phyloP scores from a whole-genome alignment of 2,888 invertebrate species.

The Phorcus lineatus region DNA sequence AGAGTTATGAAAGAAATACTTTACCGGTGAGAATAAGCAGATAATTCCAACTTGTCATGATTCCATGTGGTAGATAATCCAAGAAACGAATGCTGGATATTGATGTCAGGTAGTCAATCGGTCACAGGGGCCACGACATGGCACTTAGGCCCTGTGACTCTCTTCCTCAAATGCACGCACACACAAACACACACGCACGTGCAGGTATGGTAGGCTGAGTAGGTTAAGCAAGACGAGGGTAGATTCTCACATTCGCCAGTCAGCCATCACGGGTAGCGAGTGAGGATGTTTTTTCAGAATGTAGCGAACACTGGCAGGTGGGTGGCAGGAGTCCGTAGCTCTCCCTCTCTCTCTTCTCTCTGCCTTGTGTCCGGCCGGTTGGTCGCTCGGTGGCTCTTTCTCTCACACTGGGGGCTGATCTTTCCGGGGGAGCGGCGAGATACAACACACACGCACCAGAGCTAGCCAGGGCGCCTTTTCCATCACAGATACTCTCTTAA shows the following conservation, averaged over 20 bases:
- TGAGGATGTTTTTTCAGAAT: neutral
- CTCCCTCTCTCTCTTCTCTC: slow-evolving; percentile 2
- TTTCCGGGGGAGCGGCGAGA: no score
- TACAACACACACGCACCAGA: neutral
- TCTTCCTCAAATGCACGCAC: neutral
- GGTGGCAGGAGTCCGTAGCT: neutral
- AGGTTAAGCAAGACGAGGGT: neutral
- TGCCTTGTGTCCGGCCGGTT: neutral
- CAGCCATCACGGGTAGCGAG: no score
- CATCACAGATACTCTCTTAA: neutral
- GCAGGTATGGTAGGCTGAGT: neutral
- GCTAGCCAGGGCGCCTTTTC: neutral
- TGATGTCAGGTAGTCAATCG: no score
- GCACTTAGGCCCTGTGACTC: no score
- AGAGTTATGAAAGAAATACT: no score
- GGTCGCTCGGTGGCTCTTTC: no score
- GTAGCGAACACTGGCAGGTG: neutral
- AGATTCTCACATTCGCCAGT: neutral
- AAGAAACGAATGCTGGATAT: no score
- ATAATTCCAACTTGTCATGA: no score
- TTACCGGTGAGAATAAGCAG: no score
- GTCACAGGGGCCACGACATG: no score
- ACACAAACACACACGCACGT: neutral
- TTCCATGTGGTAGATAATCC: no score
- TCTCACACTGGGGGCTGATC: no score